Base-by-base conservation (phyloP, 2,888 invertebrate genomes). In the Seladonia tumulorum region DNA sequence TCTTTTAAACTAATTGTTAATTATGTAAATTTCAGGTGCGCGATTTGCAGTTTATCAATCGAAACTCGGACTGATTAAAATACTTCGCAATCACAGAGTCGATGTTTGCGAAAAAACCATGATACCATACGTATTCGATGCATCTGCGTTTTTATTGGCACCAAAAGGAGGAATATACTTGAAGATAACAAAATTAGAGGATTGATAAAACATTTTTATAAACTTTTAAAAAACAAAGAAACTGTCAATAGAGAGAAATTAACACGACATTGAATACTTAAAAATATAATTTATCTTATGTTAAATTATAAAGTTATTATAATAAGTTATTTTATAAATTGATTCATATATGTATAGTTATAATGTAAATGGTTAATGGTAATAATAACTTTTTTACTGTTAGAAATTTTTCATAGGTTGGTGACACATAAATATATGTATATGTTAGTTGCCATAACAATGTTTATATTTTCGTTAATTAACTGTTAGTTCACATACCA, bases 21-120 rank as follows among this genome's bases (percentile, higher is more conserved):
- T 3, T 63, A 8, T 74, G 2, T 53, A 0, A 12, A 35, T 77
- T 86, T 39, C 80, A 94, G 93, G 92, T 18, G 88, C 91, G 18
- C 89, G 93, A 47, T 94, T 94, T 77, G 94, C 91, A 12, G 84
- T 87, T 1, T 90, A 91, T 82, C 95, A 95, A 88, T 90, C 95
- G 0, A 95, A 95, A 92, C 85, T 95, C 14, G 95, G 94, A 22
- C 79, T 95, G 0, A 92, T 93, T 12, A 91, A 93, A 53, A 91
- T 95, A 45, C 84, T 95, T 3, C 90, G 90, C 7, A 93, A 94
- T 72, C 94, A 94, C 82, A 92, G 93, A 82, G 87, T 95, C 3
- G 92, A 93, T 3, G 87, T 95, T 14, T 95, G 93, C 53, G 91
- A 93, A 0, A 91, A 94, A 85, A 95, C 94, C 0, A 84, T 87